Base-by-base conservation (phyloP, 2,888 invertebrate genomes). In the Trachelus tabidus region DNA sequence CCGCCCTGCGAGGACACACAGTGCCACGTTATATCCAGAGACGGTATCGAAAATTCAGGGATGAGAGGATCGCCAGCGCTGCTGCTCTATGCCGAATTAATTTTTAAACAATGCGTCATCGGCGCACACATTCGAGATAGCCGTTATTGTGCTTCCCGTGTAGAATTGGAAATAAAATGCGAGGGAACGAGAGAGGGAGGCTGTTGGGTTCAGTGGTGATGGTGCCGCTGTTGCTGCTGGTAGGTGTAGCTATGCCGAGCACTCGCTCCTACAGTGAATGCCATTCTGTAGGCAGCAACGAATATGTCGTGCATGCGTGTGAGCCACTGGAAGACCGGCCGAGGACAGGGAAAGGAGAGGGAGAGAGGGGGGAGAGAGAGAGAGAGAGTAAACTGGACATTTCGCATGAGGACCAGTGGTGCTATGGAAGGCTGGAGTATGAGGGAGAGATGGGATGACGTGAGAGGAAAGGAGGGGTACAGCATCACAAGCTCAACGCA, bases 41-140 rank as follows among this genome's bases (percentile, higher is more conserved):
- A 56, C 23, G 56, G 23, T 56, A 56, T 56, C 23, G 2, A 15
- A 56, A 9, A 23, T 56, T 56, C 9, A 23, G 56, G 23, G 23
- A 9, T 2, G 23, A 23, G 56, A 23, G 56, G 56, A 56, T 9
- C 0, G 56, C 23, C 23, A 23, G 23, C 23, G 9, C 23, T 56
- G 56, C 23, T 23, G 71, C 31, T 35, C 31, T 34, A 34, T 33
- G 71, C 82, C 87, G 86, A 88, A 88, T 88, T 88, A 88, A 89
- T 88, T 87, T 85, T 87, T 87, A 87, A 88, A 89, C 88, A 88
- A 88, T 87, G 85, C 87, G 82, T 85, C 85, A 87, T 87, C 87
- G 82, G 83, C 78, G 77, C 77, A 69, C 69, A 56, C 76, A n/a
- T 33, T 34, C 33, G 30, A 35, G 56, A 56, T 56, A 56, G 83